phyloP scores from a whole-genome alignment of 2,797 vertebrate species.

The Rhincodon typus region DNA sequence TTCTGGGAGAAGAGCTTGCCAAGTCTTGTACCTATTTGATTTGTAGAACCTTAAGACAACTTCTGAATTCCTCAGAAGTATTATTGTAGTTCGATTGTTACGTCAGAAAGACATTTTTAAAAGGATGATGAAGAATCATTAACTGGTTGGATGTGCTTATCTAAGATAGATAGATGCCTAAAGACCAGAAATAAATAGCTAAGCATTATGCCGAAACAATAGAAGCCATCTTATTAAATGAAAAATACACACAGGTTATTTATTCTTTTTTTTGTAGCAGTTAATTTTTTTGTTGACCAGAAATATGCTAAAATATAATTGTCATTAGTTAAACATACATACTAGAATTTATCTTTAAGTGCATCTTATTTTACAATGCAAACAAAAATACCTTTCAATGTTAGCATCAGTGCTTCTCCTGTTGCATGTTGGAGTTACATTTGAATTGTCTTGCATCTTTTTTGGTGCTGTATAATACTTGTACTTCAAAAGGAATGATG shows the following conservation, averaged over 20 bases:
- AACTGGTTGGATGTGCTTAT: neutral
- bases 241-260: neutral
- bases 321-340: neutral
- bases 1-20: neutral
- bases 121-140: neutral
- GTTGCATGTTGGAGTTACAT: neutral
- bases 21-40: neutral
- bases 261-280: neutral
- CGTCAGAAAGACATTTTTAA: neutral
- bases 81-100: neutral
- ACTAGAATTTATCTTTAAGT: neutral
- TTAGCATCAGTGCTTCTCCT: neutral
- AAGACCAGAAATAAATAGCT: neutral
- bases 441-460: slow-evolving; percentile 32
- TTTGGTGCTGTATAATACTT: slow-evolving; percentile 46
- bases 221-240: neutral
- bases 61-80: neutral
- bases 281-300: neutral
- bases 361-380: neutral
- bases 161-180: neutral
- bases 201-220: neutral
- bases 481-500: slow-evolving; percentile 45
- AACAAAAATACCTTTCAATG: neutral
- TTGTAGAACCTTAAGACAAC: neutral
- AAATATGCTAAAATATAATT: neutral